These are phyloP conservation scores for Mormyrus hasselquistii DNA, from an alignment of 2,797 vertebrate species.

Conservation along the genomic window DNA sequence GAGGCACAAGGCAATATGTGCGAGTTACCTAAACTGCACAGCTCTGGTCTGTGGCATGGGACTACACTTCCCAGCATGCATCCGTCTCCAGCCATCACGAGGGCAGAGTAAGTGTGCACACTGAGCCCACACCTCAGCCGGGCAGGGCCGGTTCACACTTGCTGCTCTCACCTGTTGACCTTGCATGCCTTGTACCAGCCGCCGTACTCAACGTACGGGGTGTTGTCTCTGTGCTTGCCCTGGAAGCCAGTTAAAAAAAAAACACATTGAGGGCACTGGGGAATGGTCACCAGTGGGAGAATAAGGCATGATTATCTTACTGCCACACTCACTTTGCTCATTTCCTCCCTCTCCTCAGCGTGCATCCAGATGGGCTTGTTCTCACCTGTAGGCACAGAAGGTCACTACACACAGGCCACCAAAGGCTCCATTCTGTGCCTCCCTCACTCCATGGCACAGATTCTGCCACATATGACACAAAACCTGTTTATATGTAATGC, in stretches of 20 bases:
- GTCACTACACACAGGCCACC: slow-evolving; percentile 19
- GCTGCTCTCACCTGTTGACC: slow-evolving; percentile 79
- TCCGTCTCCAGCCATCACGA: not conserved
- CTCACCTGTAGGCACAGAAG: slow-evolving; percentile 69
- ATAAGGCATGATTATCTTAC: not conserved
- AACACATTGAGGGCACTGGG: not conserved
- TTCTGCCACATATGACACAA: not conserved
- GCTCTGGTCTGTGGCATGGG: not conserved
- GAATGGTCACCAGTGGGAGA: not conserved
- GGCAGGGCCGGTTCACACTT: not conserved
- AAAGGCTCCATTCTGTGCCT: not conserved
- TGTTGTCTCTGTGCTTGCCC: slow-evolving; percentile 82
- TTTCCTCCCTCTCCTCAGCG: slow-evolving; percentile 93
- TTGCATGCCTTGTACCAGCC: slow-evolving; percentile 95
- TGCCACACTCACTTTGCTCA: slow-evolving; percentile 82
- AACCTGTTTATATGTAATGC: not conserved
- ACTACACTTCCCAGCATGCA: not conserved
- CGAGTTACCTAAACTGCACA: not conserved
- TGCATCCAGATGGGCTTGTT: slow-evolving; percentile 99
- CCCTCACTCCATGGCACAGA: not conserved
- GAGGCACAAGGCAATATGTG: not conserved
- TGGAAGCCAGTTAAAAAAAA: slow-evolving; percentile 50
- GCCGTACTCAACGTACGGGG: slow-evolving; percentile 83
- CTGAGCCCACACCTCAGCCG: not conserved
- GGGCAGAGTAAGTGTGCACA: not conserved